A percentile compares a stretch with the other conserved stretches of the same genome.
Conservation (phyloP, 2,797 vertebrate genomes). For the Threskiornis aethiopicus region DNA sequence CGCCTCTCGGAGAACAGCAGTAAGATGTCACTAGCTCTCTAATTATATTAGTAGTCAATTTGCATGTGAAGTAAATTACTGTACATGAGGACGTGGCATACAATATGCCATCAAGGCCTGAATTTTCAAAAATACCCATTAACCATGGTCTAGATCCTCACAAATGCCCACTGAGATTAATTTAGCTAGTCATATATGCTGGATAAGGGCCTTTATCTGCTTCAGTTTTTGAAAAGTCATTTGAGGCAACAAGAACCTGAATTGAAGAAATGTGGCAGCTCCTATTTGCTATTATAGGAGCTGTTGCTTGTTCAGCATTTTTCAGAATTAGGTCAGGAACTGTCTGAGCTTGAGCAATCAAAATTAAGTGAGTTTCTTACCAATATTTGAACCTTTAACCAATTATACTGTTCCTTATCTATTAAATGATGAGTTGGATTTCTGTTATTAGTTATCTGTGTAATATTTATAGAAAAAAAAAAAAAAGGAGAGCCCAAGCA, state of each 20-base stretch:
- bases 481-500: not conserved
- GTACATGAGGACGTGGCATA: not conserved
- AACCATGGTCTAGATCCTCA: not conserved
- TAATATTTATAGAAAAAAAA: not conserved
- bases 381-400: not conserved
- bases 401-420: not conserved
- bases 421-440: not conserved
- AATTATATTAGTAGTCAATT: not conserved
- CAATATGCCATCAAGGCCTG: accelerated
- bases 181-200: not conserved
- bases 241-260: not conserved
- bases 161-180: not conserved
- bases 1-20: not conserved
- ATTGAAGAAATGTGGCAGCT: not conserved
- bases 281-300: not conserved
- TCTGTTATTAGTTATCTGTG: not conserved
- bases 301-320: not conserved
- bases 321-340: not conserved
- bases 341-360: not conserved
- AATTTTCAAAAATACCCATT: not conserved
- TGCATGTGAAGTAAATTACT: not conserved
- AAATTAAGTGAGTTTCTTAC: not conserved
- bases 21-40: not conserved
- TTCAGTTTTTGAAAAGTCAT: not conserved
- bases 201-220: not conserved